A percentile compares a stretch with the other conserved stretches of the same genome.
Evolutionary conservation across 2,888 invertebrate species (phyloP).

Genomic region (Priocnemis perturbator): DNA sequence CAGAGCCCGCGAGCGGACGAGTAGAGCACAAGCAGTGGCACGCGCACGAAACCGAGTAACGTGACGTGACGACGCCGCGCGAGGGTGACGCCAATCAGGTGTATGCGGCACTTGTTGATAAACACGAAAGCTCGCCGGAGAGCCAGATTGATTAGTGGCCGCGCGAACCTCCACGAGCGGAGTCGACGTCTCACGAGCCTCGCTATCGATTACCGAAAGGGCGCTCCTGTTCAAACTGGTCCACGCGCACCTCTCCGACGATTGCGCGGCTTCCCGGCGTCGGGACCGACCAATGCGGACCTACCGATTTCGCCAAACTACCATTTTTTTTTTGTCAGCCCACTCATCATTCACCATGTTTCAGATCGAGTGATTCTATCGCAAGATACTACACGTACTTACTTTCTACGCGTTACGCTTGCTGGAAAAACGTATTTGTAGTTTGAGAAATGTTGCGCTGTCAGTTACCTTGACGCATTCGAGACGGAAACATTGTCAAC

Average conservation of each 20-base stretch:
- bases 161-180: slow-evolving; percentile 52
- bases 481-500: too few relatives aligned
- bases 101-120: slow-evolving; percentile 64
- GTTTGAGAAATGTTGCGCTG: too few relatives aligned
- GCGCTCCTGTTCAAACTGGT: slow-evolving; percentile 50
- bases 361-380: too few relatives aligned
- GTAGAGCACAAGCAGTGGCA: neutral
- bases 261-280: too few relatives aligned
- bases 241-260: slow-evolving; percentile 27
- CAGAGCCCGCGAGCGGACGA: neutral
- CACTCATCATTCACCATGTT: too few relatives aligned
- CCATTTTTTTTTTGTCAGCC: too few relatives aligned
- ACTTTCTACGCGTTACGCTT: too few relatives aligned
- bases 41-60: neutral
- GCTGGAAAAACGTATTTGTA: too few relatives aligned
- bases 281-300: too few relatives aligned
- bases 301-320: too few relatives aligned
- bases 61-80: slow-evolving; percentile 10
- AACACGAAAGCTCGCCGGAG: slow-evolving; percentile 46
- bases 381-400: too few relatives aligned
- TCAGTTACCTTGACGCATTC: too few relatives aligned
- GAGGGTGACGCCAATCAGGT: slow-evolving; percentile 32
- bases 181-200: slow-evolving; percentile 58
- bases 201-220: slow-evolving; percentile 49
- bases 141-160: slow-evolving; percentile 51